Evolutionary conservation across 2,113 vertebrate species (phyloP).

Genomic region (Cebidichthys violaceus): DNA sequence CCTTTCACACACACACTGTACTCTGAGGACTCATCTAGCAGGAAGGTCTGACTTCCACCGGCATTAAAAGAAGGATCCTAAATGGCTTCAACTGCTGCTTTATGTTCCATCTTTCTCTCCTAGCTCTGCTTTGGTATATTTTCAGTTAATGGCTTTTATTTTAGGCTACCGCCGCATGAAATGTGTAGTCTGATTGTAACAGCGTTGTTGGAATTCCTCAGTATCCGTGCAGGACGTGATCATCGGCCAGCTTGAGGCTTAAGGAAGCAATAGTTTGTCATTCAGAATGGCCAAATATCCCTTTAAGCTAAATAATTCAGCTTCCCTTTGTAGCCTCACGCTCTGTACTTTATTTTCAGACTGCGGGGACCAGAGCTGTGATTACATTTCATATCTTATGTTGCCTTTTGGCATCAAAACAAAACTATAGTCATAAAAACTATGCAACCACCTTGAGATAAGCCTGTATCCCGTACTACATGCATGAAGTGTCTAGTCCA

Average conservation of each 20-base stretch:
- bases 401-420: neutral
- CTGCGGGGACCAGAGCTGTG: neutral
- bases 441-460: neutral
- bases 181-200: neutral
- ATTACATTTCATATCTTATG: neutral
- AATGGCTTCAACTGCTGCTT: slow-evolving; percentile 12
- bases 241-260: neutral
- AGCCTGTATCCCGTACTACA: neutral
- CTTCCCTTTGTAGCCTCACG: neutral
- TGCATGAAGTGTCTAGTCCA: neutral
- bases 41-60: slow-evolving; percentile 18
- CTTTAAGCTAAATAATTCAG: neutral
- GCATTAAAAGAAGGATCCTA: slow-evolving; percentile 18
- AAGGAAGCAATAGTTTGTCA: slow-evolving; percentile 4
- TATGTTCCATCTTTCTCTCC: neutral
- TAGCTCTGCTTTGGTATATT: neutral
- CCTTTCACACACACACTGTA: slow-evolving; percentile 29
- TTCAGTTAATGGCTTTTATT: slow-evolving; percentile 3
- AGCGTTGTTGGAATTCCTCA: neutral
- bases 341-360: neutral
- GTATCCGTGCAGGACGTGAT: too few relatives aligned
- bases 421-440: neutral
- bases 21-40: slow-evolving; percentile 31
- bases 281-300: neutral
- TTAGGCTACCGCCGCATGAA: neutral